Conservation (phyloP, 2,888 invertebrate genomes). For the Erebia palarica region DNA sequence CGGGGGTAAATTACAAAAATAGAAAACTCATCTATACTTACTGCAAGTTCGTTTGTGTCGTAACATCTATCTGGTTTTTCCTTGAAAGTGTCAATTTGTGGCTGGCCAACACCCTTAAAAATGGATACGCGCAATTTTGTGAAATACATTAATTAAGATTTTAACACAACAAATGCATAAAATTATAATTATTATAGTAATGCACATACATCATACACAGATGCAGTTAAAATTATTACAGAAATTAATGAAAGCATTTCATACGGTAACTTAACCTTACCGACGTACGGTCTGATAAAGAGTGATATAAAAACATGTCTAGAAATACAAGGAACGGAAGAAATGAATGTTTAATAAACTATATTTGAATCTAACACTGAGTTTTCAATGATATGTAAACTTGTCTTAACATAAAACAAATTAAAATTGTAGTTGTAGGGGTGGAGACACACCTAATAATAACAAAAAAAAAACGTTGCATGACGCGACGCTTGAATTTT, state of each 20-base stretch:
- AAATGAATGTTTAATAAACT: constrained; percentile 9
- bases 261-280: neutral
- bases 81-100: constrained; percentile 19
- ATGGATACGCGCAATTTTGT: neutral
- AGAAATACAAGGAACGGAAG: neutral
- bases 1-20: neutral
- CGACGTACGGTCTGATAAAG: neutral
- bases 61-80: constrained; percentile 50
- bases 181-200: neutral
- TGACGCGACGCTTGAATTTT: too few species aligned
- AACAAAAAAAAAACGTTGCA: neutral
- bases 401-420: neutral
- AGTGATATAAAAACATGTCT: neutral
- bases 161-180: neutral
- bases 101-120: constrained; percentile 16
- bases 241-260: neutral
- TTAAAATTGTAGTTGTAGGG: neutral
- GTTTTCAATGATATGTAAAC: neutral
- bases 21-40: constrained; percentile 35
- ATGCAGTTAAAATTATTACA: neutral
- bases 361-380: neutral
- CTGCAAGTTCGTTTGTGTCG: constrained; percentile 48
- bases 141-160: too few species aligned
- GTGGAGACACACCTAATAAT: neutral
- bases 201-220: neutral